Percentiles rank a stretch among this genome's conserved stretches.
phyloP scores from a whole-genome alignment of 2,113 vertebrate genomes.

The Centrocercus urophasianus region DNA sequence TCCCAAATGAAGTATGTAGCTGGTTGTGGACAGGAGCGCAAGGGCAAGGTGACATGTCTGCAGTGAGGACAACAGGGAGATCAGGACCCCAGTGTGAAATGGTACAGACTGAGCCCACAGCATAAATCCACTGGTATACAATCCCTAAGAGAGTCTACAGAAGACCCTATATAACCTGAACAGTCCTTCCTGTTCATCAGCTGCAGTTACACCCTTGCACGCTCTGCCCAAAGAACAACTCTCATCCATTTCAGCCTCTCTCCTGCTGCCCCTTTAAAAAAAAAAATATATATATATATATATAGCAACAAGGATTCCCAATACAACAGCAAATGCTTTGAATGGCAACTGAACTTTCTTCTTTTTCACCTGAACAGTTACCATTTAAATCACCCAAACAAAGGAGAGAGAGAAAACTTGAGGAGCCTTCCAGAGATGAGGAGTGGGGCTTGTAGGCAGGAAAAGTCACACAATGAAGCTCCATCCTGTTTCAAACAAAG shows the following conservation, averaged over 20 bases:
- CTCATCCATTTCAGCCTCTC: not conserved
- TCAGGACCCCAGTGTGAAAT: not conserved
- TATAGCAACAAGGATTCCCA: not conserved
- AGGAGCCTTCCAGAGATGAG: not conserved
- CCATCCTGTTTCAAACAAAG: not conserved
- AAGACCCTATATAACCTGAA: not conserved
- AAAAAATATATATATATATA: too few species aligned
- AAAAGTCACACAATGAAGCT: not conserved
- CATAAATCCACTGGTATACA: not conserved
- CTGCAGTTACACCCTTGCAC: not conserved
- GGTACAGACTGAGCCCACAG: accelerated
- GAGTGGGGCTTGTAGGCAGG: not conserved
- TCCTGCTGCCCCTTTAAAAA: not conserved
- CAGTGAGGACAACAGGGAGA: not conserved
- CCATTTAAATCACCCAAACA: slow-evolving; percentile 28
- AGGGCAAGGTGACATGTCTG: not conserved
- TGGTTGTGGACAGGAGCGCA: not conserved
- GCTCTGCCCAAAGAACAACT: not conserved
- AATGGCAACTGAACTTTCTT: not conserved
- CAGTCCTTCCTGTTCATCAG: not conserved
- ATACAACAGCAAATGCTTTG: not conserved
- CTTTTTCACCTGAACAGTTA: not conserved
- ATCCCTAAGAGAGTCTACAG: not conserved
- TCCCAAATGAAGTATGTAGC: not conserved
- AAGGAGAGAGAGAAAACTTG: not conserved